phyloP scores from a whole-genome alignment of 2,888 invertebrate species.

The Watsonalla cultraria region DNA sequence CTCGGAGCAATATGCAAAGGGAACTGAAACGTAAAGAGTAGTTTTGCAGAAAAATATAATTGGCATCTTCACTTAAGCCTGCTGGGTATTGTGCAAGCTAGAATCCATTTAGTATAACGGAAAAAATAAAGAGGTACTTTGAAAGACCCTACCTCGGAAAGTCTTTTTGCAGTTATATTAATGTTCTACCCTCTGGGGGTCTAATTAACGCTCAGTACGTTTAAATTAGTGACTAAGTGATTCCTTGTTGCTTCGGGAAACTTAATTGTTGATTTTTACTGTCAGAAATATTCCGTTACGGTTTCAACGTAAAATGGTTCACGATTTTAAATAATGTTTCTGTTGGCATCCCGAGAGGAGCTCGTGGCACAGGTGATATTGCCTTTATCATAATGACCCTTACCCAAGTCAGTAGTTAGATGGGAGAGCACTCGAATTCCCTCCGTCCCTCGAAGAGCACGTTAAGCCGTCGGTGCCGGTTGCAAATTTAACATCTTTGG shows the following conservation, averaged over 20 bases:
- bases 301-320: too few relatives aligned
- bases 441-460: too few relatives aligned
- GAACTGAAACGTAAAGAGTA: background rate
- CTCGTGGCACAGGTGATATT: too few relatives aligned
- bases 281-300: too few relatives aligned
- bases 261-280: background rate
- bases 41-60: background rate
- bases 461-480: too few relatives aligned
- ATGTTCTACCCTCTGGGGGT: conserved; percentile 19
- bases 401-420: too few relatives aligned
- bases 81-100: conserved; percentile 16
- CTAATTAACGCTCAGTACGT: conserved; percentile 27
- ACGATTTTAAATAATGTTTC: too few relatives aligned
- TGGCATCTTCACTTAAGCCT: background rate
- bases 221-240: conserved; percentile 23
- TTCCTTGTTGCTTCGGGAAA: conserved; percentile 7
- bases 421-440: too few relatives aligned
- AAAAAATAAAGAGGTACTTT: conserved; percentile 21
- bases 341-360: too few relatives aligned
- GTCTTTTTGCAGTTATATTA: conserved; percentile 14
- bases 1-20: background rate
- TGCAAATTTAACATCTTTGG: too few relatives aligned
- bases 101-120: conserved; percentile 20
- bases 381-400: too few relatives aligned
- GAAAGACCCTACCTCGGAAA: conserved; percentile 15